Conservation (phyloP, 2,797 vertebrate species). For the Chelonia mydas region DNA sequence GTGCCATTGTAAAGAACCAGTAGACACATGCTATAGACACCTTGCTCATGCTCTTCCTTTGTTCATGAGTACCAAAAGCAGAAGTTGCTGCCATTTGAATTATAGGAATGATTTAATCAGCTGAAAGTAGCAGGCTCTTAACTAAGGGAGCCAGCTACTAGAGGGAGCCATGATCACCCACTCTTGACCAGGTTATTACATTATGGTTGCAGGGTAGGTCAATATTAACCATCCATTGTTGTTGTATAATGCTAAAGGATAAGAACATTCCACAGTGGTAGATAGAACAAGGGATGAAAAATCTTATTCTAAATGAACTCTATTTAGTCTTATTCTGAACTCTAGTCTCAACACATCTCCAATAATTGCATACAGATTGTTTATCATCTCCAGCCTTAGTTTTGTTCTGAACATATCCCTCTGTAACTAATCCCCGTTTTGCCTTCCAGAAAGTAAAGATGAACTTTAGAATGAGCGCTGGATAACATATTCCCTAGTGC, state of each 20-base stretch:
- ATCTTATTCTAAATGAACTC: background rate
- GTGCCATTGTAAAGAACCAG: background rate
- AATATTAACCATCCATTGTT: background rate
- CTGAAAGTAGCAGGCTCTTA: background rate
- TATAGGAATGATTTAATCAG: background rate
- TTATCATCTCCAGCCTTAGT: constrained; percentile 12
- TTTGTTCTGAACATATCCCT: constrained; percentile 5
- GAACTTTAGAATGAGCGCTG: constrained; percentile 22
- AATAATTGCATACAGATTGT: background rate
- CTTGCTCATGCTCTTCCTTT: background rate
- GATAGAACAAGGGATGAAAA: background rate
- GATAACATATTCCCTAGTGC: constrained; percentile 40
- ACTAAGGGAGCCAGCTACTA: background rate
- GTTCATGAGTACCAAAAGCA: background rate
- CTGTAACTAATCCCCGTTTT: constrained; percentile 24
- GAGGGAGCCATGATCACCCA: no score
- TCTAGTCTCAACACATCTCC: background rate
- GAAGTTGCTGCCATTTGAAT: background rate
- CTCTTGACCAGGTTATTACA: background rate
- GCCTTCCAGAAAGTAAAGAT: constrained; percentile 30
- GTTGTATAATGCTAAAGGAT: background rate
- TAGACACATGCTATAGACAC: background rate
- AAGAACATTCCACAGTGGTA: background rate
- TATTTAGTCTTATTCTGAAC: background rate
- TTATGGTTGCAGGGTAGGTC: background rate